These are phyloP conservation scores for Epiperipatus broadwayi DNA, from an alignment of 2,888 invertebrate genomes.

Conservation along the genomic window DNA sequence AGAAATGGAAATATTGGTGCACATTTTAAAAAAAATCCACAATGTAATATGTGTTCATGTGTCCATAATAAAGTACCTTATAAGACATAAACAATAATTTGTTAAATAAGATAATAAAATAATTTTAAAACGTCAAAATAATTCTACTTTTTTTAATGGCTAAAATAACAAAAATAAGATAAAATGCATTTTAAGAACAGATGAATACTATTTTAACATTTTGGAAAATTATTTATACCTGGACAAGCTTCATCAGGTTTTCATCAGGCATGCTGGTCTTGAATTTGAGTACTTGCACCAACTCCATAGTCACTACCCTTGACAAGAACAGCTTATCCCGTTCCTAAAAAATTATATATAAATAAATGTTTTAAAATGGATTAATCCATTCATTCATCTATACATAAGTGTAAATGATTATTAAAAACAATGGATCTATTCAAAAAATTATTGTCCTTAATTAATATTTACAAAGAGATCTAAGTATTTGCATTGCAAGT, in stretches of 20 bases:
- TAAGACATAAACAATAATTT: too few relatives aligned
- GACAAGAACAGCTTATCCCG: conserved; percentile 81
- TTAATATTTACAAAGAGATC: too few relatives aligned
- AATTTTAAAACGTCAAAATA: too few relatives aligned
- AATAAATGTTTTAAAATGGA: conserved; percentile 15
- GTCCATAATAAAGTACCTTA: too few relatives aligned
- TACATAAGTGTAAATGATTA: conserved; percentile 8
- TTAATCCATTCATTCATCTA: neutral
- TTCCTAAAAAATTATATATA: conserved; percentile 38
- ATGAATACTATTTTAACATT: neutral
- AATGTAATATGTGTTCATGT: too few relatives aligned
- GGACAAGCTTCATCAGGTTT: conserved; percentile 75
- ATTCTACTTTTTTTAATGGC: too few relatives aligned
- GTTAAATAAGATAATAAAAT: conserved; percentile 12
- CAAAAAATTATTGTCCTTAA: neutral
- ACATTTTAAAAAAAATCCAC: too few relatives aligned
- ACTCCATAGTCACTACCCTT: conserved; percentile 73
- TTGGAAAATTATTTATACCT: too few relatives aligned
- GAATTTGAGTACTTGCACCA: conserved; percentile 85
- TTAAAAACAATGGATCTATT: neutral
- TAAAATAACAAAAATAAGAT: too few relatives aligned
- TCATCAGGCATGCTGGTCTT: conserved; percentile 84
- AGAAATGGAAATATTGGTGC: too few relatives aligned
- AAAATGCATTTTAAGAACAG: neutral
- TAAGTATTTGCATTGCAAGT: too few relatives aligned